Base-by-base conservation (phyloP, 2,113 vertebrate species). In the Corythornis madagascariensis region DNA sequence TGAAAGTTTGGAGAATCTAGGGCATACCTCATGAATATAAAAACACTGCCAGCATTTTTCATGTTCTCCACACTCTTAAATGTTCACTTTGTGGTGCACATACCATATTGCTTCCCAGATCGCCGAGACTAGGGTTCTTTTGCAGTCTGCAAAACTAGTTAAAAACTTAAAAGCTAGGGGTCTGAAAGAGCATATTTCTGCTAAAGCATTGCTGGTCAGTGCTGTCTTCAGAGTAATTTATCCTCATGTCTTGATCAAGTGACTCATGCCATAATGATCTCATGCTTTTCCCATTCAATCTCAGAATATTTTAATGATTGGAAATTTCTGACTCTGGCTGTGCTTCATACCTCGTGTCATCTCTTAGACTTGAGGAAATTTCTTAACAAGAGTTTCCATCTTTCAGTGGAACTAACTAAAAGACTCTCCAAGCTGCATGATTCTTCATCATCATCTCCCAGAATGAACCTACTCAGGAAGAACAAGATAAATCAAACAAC, bases 401-500 rank as follows among this genome's bases (percentile, higher is more conserved):
- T 91, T 91, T 93, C 5, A 3, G 4, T 86, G 53, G 28, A 64
- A 64, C 28, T 90, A 92, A 75, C 29, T 63, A 67, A 88, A 65
- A 15, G 19, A 16, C 42, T 76, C 52, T 83, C 64, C 65, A 73
- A 79, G 43, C 52, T 67, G 29, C 60, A 47, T 2, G 9, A 53
- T 74, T 88, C 82, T 88, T 94, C n/a, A 71, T 74, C 52, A 74
- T 31, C 72, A 67, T n/a, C 24, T 91, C 52, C 52, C 75, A 74
- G 85, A 88, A 55, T 33, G 18, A 79, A 71, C 25, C 33, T 40
- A 48, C 60, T 83, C 1, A 1, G 59, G n/a, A 92, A 81, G 59
- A 89, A 38, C 33, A 76, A 73, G 42, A 88, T 76, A 95, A 95
- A 92, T 92, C 78, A 88, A 91, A 75, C 20, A 61, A 35, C 75